phyloP scores from a whole-genome alignment of 2,113 vertebrate species.

The Fulmarus glacialis region DNA sequence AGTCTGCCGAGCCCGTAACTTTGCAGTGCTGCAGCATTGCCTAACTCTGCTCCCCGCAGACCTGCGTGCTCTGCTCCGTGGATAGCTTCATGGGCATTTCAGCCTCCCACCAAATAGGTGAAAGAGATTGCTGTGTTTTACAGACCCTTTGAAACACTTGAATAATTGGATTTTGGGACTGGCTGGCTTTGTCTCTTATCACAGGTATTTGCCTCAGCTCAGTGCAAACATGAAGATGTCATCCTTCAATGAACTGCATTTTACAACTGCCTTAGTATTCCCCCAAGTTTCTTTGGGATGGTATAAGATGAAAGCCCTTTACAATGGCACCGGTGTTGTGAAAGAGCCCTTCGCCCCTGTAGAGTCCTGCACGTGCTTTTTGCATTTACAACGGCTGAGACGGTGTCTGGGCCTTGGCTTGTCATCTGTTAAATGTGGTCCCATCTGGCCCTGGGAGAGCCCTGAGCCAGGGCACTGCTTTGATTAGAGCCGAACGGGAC shows the following conservation, averaged over 20 bases:
- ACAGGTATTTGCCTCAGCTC: neutral
- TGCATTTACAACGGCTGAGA: neutral
- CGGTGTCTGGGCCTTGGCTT: neutral
- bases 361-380: neutral
- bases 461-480: neutral
- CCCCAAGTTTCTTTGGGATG: neutral
- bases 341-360: neutral
- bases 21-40: neutral
- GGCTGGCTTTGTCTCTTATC: conserved; percentile 20
- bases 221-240: neutral
- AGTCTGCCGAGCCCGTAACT: neutral
- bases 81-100: neutral
- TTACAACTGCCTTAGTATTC: neutral
- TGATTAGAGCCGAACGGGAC: neutral
- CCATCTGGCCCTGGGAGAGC: neutral
- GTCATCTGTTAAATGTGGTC: neutral
- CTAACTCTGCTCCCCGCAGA: neutral
- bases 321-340: neutral
- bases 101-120: neutral
- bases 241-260: neutral
- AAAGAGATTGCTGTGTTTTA: neutral
- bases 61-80: neutral
- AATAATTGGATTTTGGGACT: neutral
- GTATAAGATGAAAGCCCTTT: neutral
- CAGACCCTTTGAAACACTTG: neutral